Base-by-base conservation (phyloP, 1,140 invertebrate species). In the Pantala flavescens region DNA sequence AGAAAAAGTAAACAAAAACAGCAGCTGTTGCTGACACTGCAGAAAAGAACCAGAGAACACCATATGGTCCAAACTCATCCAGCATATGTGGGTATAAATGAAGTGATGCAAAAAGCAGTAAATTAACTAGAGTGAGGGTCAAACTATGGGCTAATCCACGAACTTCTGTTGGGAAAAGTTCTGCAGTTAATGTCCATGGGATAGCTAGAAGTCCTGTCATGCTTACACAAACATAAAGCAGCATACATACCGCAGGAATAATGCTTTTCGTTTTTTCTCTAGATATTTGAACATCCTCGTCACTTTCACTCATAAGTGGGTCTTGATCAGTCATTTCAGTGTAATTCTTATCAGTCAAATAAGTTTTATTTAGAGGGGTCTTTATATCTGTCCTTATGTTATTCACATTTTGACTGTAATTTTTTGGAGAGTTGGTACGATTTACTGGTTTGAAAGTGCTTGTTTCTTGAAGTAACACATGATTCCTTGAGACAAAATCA, bases 161-260 rank as follows among this genome's bases (percentile, higher is more conserved):
- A 19, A 88, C 88, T 72, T 86, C 84, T 55, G 90, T 81, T 0
- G 90, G 89, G 77, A 90, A 92, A 19, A 91, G 77, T 79, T 92
- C 90, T 0, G 90, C 89, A 0, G 87, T 90, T 86, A 92, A 88
- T 1, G 91, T 87, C 89, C 90, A 91, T 0, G 90, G 90, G 9
- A 92, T 81, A 23, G 90, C 90, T 0, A 91, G 80, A 78, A 89
- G 90, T 0, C 90, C 90, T 5, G 90, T 84, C 90, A 91, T 92
- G 36, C 88, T 63, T 21, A 63, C 49, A 63, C 86, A 87, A 0
- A 92, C 90, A 78, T 91, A 90, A 1, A 86, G 81, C 24, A 90
- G 82, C 0, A 92, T 83, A 77, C 88, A 90, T 0, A 87, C 80
- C 9, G 91, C 77, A 75, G 89, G 89, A 0, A 90, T 78, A 76